Base-by-base conservation (phyloP, 2,888 invertebrate genomes). In the Trissoscelio sp. region DNA sequence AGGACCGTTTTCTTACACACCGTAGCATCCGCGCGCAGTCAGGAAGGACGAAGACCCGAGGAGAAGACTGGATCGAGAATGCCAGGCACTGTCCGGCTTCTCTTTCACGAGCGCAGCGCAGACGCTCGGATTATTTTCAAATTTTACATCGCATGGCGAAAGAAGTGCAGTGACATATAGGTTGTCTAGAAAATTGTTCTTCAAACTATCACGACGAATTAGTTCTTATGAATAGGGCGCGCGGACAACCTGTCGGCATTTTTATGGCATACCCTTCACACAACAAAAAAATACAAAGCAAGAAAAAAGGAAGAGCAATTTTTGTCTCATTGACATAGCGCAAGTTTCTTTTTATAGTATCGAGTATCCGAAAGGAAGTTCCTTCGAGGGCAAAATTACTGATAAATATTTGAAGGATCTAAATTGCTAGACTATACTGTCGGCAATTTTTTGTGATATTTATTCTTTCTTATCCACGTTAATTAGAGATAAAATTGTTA, bases 1-100 rank as follows among this genome's bases (percentile, higher is more conserved):
- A 86, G 86, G 85, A 83, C 83, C 85, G 83, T 86, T 86, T 86
- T 86, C 87, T 87, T 87, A 82, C 83, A 82, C 75, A 79, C 72
- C 83, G 81, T 83, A 70, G 78, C 73, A 78, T 81, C 79, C 82
- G 70, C 79, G 77, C 79, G 60, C 78, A 79, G 80, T 75, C 74
- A 81, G 81, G 77, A 79, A 79, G 81, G 81, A 83, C 83, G 81
- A 83, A 84, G 81, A 81, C 83, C 79, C 64, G 73, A 75, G 75
- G 22, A 67, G 60, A 81, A 73, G 82, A 81, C 79, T 83, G 79
- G 80, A 84, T 79, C 66, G 74, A 80, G 80, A 81, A 83, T 83
- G 72, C 83, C 74, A 75, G 51, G 64, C 75, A 69, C 75, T 81
- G 75, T 69, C 79, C 80, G 77, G 72, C 55, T 75, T 70, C 72